Evolutionary conservation across 1,140 invertebrate genomes (phyloP).

Genomic region (Chrysoperla carnea): DNA sequence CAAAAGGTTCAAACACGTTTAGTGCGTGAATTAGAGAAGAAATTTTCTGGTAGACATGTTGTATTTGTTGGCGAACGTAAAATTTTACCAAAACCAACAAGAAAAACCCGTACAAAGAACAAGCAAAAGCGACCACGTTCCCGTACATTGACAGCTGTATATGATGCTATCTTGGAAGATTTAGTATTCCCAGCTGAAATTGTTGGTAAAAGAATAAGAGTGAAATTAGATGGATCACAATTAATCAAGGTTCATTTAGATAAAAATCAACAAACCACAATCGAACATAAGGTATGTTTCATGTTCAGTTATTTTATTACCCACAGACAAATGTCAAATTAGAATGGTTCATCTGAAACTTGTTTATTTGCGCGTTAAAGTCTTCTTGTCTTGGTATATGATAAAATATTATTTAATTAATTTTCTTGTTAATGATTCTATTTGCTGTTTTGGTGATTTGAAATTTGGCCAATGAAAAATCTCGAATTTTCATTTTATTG

Average conservation of each 20-base stretch:
- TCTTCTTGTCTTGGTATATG: conserved; percentile 3
- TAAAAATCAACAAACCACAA: conserved; percentile 95
- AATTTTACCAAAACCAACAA: conserved; percentile 93
- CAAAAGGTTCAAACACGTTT: conserved; percentile 95
- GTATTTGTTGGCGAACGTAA: conserved; percentile 96
- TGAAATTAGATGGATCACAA: conserved; percentile 89
- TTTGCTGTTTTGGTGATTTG: too few relatives aligned
- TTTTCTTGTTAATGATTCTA: too few relatives aligned
- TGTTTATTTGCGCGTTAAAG: conserved; percentile 1
- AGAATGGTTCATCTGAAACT: not conserved
- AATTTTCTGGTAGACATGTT: conserved; percentile 97
- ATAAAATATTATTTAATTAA: too few relatives aligned
- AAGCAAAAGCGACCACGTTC: conserved; percentile 96
- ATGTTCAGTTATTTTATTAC: conserved; percentile 1
- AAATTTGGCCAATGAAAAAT: too few relatives aligned
- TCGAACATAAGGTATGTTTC: conserved; percentile 88
- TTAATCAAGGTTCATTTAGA: conserved; percentile 98
- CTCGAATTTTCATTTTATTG: too few relatives aligned
- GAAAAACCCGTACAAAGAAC: conserved; percentile 82
- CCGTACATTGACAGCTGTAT: conserved; percentile 90
- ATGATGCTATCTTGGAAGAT: conserved; percentile 93
- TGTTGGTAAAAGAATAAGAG: conserved; percentile 92
- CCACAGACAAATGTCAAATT: too few relatives aligned
- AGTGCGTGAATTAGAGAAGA: conserved; percentile 97
- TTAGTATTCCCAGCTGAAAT: conserved; percentile 98